These are phyloP conservation scores for Rhimphoctona megacephalus DNA, from an alignment of 2,888 invertebrate genomes.

Conservation along the genomic window DNA sequence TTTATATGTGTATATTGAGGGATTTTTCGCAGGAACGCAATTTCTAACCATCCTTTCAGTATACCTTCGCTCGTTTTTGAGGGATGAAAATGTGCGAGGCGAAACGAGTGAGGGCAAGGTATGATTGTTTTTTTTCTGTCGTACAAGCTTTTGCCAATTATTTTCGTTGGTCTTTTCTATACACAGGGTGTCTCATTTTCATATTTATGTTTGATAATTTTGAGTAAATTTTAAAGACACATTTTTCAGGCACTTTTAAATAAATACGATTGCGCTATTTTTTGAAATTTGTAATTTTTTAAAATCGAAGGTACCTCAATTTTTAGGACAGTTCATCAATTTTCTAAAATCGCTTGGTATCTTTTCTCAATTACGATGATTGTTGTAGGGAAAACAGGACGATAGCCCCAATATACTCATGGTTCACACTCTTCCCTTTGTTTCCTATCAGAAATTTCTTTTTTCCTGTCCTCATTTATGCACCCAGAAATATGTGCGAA, in stretches of 20 bases:
- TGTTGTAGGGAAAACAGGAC: too few relatives aligned
- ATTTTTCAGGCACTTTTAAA: neutral
- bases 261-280: neutral
- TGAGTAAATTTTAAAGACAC: neutral
- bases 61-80: constrained; percentile 65
- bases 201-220: neutral
- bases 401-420: too few relatives aligned
- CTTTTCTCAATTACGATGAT: too few relatives aligned
- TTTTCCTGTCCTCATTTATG: too few relatives aligned
- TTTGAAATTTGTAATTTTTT: too few relatives aligned
- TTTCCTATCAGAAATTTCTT: too few relatives aligned
- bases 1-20: constrained; percentile 73
- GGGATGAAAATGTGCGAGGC: constrained; percentile 78
- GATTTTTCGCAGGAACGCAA: constrained; percentile 53
- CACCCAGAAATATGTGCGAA: too few relatives aligned
- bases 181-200: neutral
- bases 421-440: too few relatives aligned
- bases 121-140: constrained; percentile 80
- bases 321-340: too few relatives aligned
- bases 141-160: constrained; percentile 72
- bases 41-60: neutral
- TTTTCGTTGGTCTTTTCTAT: neutral
- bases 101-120: constrained; percentile 75
- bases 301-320: too few relatives aligned
- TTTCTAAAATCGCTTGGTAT: too few relatives aligned